Conservation (phyloP, 2,888 invertebrate genomes). For the Lithodes maja region DNA sequence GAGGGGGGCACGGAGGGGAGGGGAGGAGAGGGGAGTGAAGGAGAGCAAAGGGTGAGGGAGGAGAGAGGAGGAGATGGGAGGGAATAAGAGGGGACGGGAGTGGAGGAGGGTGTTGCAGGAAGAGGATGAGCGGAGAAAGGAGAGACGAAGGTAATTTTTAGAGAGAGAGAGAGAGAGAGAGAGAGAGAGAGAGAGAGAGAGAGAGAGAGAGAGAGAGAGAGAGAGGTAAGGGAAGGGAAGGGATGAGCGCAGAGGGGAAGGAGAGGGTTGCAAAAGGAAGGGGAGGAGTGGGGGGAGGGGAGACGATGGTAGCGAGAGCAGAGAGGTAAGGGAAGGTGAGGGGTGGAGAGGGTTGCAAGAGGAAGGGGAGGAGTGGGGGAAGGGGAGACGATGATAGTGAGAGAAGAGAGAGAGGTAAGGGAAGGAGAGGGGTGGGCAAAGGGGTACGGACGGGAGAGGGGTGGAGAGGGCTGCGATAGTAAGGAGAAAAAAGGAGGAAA, state of each 20-base stretch:
- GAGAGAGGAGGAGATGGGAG: too few relatives aligned
- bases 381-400: too few relatives aligned
- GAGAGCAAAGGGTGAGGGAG: background rate
- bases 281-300: background rate
- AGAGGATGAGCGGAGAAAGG: too few relatives aligned
- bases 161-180: background rate
- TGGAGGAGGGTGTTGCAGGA: too few relatives aligned
- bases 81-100: too few relatives aligned
- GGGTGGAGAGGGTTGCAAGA: background rate
- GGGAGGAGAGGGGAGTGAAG: too few relatives aligned
- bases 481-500: background rate
- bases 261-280: background rate
- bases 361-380: background rate
- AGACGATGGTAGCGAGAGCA: background rate
- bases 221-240: background rate
- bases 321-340: background rate
- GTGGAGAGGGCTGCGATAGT: background rate
- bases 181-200: background rate
- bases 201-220: background rate
- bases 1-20: too few relatives aligned
- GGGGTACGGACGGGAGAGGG: background rate
- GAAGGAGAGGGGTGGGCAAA: background rate
- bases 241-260: background rate
- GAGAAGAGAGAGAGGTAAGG: background rate
- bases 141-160: background rate